Base-by-base conservation (phyloP, 23 tunicate genomes). In the Styela clava region DNA sequence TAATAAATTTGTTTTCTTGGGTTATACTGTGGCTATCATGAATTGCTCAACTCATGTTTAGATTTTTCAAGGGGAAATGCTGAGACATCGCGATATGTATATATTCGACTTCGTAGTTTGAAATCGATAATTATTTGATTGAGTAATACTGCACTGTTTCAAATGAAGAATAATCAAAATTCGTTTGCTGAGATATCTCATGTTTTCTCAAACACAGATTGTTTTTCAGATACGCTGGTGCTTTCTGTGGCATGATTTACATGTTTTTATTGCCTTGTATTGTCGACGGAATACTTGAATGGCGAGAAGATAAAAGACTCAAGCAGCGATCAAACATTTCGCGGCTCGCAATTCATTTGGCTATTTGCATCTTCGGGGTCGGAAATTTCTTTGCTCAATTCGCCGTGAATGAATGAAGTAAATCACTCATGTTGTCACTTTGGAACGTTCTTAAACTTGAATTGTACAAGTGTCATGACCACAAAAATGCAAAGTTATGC, bases 171-270 rank as follows among this genome's bases (percentile, higher is more conserved):
- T n/a, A n/a, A n/a, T n/a, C n/a, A n/a, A n/a, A n/a, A n/a, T n/a
- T n/a, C n/a, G n/a, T n/a, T n/a, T n/a, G n/a, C n/a, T n/a, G n/a
- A n/a, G n/a, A n/a, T n/a, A n/a, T n/a, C n/a, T n/a, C 12, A 44
- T 44, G 12, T 44, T 5, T 44, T 44, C 24, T 78, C 36, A 51
- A 20, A 16, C 26, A 37, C 30, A 24, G 1, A 32, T n/a, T 61
- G 21, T 84, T 34, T 78, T 83, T 34, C 82, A 88, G 94, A 44
- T 88, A 88, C 61, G 84, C 94, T 51, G 97, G 97, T 21, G 79
- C 97, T 20, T 79, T 92, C n/a, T 92, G 92, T 61, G 97, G 97
- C 9, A 34, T 92, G 68, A 88, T 92, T 24, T 92, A 92, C 81
- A 83, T 87, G 62, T 92, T 92, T 56, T 68, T 84, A 44, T 62